Conservation (phyloP, 1,140 invertebrate genomes). For the Diploscapter pachys region DNA sequence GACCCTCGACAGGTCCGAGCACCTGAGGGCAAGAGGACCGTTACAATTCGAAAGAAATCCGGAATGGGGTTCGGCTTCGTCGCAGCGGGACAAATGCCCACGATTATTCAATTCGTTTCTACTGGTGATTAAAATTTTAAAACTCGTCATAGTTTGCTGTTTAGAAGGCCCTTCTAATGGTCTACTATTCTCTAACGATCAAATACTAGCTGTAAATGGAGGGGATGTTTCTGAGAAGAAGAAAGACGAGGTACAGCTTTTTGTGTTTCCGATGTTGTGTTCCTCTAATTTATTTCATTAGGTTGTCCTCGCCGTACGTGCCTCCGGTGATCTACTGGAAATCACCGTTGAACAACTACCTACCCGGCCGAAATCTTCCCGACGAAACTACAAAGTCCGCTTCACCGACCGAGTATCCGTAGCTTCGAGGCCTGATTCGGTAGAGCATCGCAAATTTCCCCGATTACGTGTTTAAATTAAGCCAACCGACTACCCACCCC, state of each 20-base stretch:
- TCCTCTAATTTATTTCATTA: no score
- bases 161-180: conserved; percentile 81
- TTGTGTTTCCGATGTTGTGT: no score
- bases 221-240: conserved; percentile 80
- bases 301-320: conserved; percentile 80
- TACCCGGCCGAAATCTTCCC: conserved; percentile 75
- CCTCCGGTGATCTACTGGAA: conserved; percentile 72
- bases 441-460: no score
- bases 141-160: not conserved
- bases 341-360: conserved; percentile 64
- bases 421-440: not conserved
- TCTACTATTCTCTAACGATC: conserved; percentile 81
- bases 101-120: conserved; percentile 75
- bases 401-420: conserved; percentile 45
- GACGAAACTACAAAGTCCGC: conserved; percentile 40
- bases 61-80: conserved; percentile 86
- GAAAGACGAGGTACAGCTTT: conserved; percentile 67
- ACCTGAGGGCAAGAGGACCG: conserved; percentile 73
- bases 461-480: not conserved
- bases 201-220: conserved; percentile 81
- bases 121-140: conserved; percentile 59
- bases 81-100: conserved; percentile 82
- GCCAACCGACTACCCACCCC: conserved; percentile 68
- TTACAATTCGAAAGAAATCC: conserved; percentile 69
- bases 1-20: conserved; percentile 67